Evolutionary conservation across 2,888 invertebrate species (phyloP).

Genomic region (Machimus rusticus): DNA sequence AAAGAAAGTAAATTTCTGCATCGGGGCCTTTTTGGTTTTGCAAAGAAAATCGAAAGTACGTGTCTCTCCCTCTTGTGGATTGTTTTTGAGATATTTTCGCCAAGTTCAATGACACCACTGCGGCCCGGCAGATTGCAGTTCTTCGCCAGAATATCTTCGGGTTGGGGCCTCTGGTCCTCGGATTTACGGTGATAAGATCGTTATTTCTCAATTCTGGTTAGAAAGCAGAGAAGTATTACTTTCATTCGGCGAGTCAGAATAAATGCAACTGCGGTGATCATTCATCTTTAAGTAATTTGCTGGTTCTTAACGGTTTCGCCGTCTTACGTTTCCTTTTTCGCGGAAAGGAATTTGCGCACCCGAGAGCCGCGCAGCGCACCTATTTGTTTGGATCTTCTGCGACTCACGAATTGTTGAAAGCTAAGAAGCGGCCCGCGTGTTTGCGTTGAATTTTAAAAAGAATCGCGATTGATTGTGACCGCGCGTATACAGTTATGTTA

Average conservation of each 20-base stretch:
- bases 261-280: conserved; percentile 5
- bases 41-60: conserved; percentile 34
- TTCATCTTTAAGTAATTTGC: conserved; percentile 1
- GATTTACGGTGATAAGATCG: conserved; percentile 21
- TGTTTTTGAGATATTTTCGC: not conserved
- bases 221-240: conserved; percentile 17
- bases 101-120: conserved; percentile 6
- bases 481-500: not conserved
- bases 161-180: not conserved
- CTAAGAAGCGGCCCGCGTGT: not conserved
- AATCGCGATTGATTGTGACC: not conserved
- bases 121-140: not conserved
- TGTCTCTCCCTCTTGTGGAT: not conserved
- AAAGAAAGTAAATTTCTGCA: conserved; percentile 17
- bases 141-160: not conserved
- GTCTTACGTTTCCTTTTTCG: not conserved
- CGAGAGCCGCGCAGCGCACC: not conserved
- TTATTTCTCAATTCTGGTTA: conserved; percentile 21
- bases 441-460: not conserved
- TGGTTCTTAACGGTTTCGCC: not conserved
- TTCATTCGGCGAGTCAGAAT: not conserved
- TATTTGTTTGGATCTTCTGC: not conserved
- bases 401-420: not conserved
- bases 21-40: not conserved
- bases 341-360: not conserved